A percentile compares a stretch with the other conserved stretches of the same genome.
Conservation (phyloP, 2,888 invertebrate genomes). For the Apodemia duryi region DNA sequence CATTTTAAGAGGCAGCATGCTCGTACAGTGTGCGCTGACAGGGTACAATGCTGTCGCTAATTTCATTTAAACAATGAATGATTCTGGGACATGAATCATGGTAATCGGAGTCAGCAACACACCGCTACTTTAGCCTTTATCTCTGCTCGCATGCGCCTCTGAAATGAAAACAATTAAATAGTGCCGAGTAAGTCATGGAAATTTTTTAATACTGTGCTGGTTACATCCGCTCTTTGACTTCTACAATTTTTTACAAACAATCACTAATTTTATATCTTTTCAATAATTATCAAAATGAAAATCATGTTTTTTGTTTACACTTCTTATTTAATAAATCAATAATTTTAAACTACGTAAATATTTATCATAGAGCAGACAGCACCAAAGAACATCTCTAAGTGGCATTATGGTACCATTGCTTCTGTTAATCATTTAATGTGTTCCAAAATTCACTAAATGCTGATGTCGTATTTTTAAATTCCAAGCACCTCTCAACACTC, state of each 20-base stretch:
- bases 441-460: constrained; percentile 60
- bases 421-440: constrained; percentile 39
- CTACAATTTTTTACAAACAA: constrained; percentile 16
- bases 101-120: constrained; percentile 67
- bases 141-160: constrained; percentile 79
- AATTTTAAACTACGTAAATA: constrained; percentile 16
- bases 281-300: background rate
- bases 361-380: constrained; percentile 47
- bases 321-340: background rate
- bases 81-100: constrained; percentile 28
- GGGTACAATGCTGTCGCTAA: constrained; percentile 33
- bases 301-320: background rate
- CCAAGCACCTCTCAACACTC: too few species aligned
- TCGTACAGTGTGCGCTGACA: constrained; percentile 76
- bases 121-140: constrained; percentile 71
- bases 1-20: constrained; percentile 72
- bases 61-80: constrained; percentile 6
- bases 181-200: constrained; percentile 78
- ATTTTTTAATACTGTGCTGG: constrained; percentile 47
- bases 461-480: too few species aligned
- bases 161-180: constrained; percentile 76
- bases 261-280: background rate
- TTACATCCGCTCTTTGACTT: constrained; percentile 24
- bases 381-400: constrained; percentile 54
- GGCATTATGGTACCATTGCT: constrained; percentile 64